Conservation (phyloP, 2,113 vertebrate genomes). For the Peromyscus leucopus region DNA sequence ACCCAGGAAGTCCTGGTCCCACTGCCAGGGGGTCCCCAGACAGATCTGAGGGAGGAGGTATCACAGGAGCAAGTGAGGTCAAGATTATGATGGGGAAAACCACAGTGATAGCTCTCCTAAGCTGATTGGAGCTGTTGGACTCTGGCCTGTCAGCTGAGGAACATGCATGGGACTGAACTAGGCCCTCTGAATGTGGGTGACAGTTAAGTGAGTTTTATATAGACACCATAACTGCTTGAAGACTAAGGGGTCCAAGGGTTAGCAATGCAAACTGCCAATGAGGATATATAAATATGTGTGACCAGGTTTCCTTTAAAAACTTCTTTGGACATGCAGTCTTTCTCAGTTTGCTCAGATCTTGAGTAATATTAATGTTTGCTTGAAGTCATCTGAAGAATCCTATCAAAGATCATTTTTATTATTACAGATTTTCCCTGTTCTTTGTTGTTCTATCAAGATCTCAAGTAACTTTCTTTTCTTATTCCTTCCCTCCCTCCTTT, state of each 20-base stretch:
- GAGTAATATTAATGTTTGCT: not conserved
- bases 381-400: not conserved
- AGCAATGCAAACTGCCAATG: rapidly evolving
- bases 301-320: not conserved
- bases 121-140: no score
- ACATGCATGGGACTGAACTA: no score
- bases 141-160: no score
- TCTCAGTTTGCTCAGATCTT: not conserved
- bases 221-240: not conserved
- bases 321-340: not conserved
- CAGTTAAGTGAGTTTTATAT: no score
- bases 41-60: no score
- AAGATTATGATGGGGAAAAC: no score
- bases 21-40: no score
- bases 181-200: no score
- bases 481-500: rapidly evolving
- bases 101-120: no score
- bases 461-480: not conserved
- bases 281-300: rapidly evolving
- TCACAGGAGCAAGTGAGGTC: no score
- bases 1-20: no score
- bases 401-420: not conserved
- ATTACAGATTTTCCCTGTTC: not conserved
- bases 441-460: not conserved
- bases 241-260: not conserved